Evolutionary conservation across 1,140 invertebrate genomes (phyloP).

Genomic region (Scaptodrosophila lebanonensis): DNA sequence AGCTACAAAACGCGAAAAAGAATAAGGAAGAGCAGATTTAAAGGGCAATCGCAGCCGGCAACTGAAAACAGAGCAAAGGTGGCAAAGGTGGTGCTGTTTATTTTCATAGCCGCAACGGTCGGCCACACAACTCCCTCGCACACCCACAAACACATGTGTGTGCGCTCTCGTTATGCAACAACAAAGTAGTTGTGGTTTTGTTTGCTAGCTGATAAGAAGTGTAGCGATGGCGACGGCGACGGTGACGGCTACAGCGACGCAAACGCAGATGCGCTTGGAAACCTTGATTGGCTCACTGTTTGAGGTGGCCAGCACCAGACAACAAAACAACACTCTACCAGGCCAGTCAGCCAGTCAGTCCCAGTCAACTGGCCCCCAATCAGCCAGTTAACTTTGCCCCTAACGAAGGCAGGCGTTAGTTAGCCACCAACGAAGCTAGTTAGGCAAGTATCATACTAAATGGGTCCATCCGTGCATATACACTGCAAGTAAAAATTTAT

Average conservation of each 20-base stretch:
- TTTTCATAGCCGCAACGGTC: conserved; percentile 37
- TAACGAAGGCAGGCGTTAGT: conserved; percentile 62
- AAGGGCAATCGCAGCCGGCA: conserved; percentile 20
- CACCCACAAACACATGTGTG: conserved; percentile 18
- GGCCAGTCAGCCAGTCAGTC: neutral
- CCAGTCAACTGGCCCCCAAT: conserved; percentile 3
- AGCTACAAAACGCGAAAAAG: conserved; percentile 21
- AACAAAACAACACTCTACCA: conserved; percentile 40
- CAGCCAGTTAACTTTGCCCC: conserved; percentile 65
- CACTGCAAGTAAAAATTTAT: no score
- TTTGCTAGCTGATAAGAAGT: conserved; percentile 42
- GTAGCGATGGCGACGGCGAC: conserved; percentile 8
- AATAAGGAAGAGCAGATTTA: conserved; percentile 28
- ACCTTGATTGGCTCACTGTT: conserved; percentile 49
- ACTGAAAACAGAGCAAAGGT: conserved; percentile 21
- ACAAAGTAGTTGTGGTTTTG: conserved; percentile 21
- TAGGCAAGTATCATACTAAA: neutral
- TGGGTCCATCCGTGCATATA: no score
- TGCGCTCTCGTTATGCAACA: no score
- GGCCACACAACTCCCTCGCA: conserved; percentile 8
- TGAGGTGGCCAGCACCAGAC: conserved; percentile 28
- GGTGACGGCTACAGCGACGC: conserved; percentile 5
- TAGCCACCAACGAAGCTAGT: conserved; percentile 21
- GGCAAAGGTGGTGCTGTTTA: conserved; percentile 25
- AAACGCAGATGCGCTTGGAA: neutral